Base-by-base conservation (phyloP, 2,797 vertebrate species). In the Fringilla coelebs region DNA sequence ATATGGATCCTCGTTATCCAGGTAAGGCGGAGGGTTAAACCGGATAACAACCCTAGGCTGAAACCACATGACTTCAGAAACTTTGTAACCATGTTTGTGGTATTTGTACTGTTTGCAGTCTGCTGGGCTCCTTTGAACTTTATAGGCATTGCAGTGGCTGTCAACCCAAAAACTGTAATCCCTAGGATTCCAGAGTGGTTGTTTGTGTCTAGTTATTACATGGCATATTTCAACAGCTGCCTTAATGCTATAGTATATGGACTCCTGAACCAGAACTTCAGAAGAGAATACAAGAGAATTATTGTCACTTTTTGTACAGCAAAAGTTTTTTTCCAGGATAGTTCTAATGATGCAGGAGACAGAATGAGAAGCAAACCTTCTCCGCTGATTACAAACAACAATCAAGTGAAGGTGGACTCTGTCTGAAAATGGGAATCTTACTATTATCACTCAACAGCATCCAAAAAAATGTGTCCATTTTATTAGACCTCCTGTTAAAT, bases 151-250 rank as follows among this genome's bases (percentile, higher is more conserved):
- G 98, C 98, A 1, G 99, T 99, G 78, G 99, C 99, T 8, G 98
- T 99, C 45, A 98, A 98, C 76, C 99, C 99, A 0, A 96, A 98
- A 83, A 98, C 92, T 9, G 97, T 99, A 95, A 96, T 98, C 72
- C 98, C 99, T 32, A 98, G 98, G 93, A 98, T 99, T 96, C 99
- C 99, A 0, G 99, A 99, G 96, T 99, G 99, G 99, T 97, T 99
- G 58, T 99, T 99, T 28, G 99, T 99, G 91, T 98, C 98, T 60
- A 99, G 99, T 97, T 99, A 99, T 97, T 99, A 99, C 92, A 98
- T 99, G 99, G 99, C 99, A 5, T 99, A 99, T 97, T 99, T 99
- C 98, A 99, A 99, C 98, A 99, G 99, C 98, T 99, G 99, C 98
- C 99, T 99, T 98, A 99, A 99, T 79, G 99, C 99, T 93, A 99